Evolutionary conservation across 2,888 invertebrate genomes (phyloP).

Genomic region (Drosophila mettleri): DNA sequence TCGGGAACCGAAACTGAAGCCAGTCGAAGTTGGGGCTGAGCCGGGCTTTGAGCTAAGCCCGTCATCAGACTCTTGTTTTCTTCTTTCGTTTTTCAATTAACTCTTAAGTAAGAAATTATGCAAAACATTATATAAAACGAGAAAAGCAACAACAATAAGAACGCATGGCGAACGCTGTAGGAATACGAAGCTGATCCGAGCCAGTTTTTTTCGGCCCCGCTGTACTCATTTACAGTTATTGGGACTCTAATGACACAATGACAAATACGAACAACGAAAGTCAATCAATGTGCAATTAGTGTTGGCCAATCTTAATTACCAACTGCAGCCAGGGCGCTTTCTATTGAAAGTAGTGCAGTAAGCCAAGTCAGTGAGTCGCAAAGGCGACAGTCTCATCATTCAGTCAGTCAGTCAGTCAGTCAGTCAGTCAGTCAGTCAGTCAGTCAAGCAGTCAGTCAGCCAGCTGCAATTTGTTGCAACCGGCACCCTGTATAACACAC

Average conservation of each 20-base stretch:
- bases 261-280: slow-evolving; percentile 59
- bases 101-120: slow-evolving; percentile 83
- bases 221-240: slow-evolving; percentile 51
- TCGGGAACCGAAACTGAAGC: slow-evolving; percentile 34
- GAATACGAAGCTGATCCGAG: slow-evolving; percentile 52
- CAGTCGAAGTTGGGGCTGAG: slow-evolving; percentile 34
- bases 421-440: slow-evolving; percentile 15
- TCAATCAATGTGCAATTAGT: slow-evolving; percentile 78
- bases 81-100: slow-evolving; percentile 69
- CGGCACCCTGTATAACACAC: slow-evolving; percentile 72
- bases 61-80: slow-evolving; percentile 26
- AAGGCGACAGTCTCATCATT: too few species aligned
- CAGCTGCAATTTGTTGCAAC: slow-evolving; percentile 75
- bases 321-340: slow-evolving; percentile 50
- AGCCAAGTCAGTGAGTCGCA: slow-evolving; percentile 57
- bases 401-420: slow-evolving; percentile 11
- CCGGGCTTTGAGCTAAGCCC: slow-evolving; percentile 55
- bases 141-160: slow-evolving; percentile 23
- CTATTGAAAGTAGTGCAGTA: slow-evolving; percentile 74
- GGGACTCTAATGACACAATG: slow-evolving; percentile 61
- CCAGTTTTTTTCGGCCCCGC: slow-evolving; percentile 8
- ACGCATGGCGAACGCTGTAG: slow-evolving; percentile 44
- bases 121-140: slow-evolving; percentile 69
- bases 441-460: slow-evolving; percentile 11
- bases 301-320: slow-evolving; percentile 68